Evolutionary conservation across 2,888 invertebrate species (phyloP), one percentile per base, ranked within the genome.

Genomic region (Tinea semifulvella): DNA sequence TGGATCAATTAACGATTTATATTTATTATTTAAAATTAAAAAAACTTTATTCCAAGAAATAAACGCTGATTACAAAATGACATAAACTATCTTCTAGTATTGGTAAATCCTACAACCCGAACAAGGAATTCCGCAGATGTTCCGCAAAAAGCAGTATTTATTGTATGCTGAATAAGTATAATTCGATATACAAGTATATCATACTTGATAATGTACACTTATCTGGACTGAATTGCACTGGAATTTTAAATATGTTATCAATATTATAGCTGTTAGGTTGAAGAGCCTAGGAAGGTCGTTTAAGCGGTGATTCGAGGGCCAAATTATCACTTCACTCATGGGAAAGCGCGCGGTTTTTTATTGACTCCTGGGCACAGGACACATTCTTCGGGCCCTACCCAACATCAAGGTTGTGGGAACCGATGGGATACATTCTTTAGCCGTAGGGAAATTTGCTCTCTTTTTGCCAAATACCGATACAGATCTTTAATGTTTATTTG

Each of bases 371-470:
- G 7, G 40, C 40, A 60, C 58, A 63, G 63, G 65, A 63, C 61
- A 65, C 61, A 72, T 67, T 68, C 69, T 64, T 67, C 53, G 54
- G 54, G 40, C 18, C 40, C 5, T 11, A 40, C 17, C 31, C 27
- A 56, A 58, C 63, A 56, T 62, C 74, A 71, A 71, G 71, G 70
- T 63, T 75, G 69, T 80, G 79, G 75, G 79, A 79, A 77, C 75
- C 73, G 68, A 74, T 75, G 58, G 65, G 10, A 22, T 31, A 43
- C 70, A 77, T 79, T 74, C 76, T 68, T 47, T 48, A 44, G 49
- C 53, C 50, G 58, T 60, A 72, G 71, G 72, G 72, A 74, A 74
- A 75, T 72, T 40, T 40, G 64, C 63, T 63, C 59, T 61, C 66
- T 66, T 67, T 59, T 58, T 65, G 65, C 63, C 62, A 65, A 64